Conservation (phyloP, 2,113 vertebrate species). For the Myocastor coypus region DNA sequence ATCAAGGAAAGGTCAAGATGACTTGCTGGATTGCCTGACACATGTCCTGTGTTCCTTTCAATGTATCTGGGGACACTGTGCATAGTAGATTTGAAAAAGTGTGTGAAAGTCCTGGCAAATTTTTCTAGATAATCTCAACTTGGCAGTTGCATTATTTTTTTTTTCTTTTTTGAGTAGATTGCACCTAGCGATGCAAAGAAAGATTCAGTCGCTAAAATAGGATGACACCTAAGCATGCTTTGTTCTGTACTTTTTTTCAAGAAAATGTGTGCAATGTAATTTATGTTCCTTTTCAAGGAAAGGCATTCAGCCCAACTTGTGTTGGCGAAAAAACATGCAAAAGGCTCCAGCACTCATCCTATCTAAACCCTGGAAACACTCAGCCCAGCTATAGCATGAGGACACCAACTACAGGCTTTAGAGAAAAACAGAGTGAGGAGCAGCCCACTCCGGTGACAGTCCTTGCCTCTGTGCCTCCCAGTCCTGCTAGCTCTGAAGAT, state of each 20-base stretch:
- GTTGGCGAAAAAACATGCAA: background rate
- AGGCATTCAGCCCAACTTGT: background rate
- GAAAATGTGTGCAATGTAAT: conserved; percentile 7
- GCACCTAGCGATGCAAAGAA: conserved; percentile 45
- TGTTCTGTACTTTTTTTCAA: background rate
- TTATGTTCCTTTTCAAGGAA: conserved; percentile 26
- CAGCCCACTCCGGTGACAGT: fast-evolving
- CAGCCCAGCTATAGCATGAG: background rate
- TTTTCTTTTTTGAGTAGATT: background rate
- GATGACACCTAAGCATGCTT: background rate
- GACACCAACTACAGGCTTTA: too few relatives aligned
- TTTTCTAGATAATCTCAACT: conserved; percentile 34
- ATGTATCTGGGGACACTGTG: background rate
- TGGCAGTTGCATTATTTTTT: background rate
- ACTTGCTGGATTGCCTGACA: background rate
- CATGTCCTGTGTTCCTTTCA: too few relatives aligned
- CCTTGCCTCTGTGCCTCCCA: background rate
- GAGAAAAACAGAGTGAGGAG: background rate
- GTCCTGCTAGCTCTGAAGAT: background rate
- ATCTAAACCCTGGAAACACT: background rate
- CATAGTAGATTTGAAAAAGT: background rate
- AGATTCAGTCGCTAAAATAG: conserved; percentile 27
- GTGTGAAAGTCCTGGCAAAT: background rate
- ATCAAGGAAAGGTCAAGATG: background rate
- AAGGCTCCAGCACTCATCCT: background rate